Percentiles rank a stretch among this genome's conserved stretches.
Evolutionary conservation across 92 coral and sea anemone species (phyloP).

Genomic region (Palythoa grandiflora): DNA sequence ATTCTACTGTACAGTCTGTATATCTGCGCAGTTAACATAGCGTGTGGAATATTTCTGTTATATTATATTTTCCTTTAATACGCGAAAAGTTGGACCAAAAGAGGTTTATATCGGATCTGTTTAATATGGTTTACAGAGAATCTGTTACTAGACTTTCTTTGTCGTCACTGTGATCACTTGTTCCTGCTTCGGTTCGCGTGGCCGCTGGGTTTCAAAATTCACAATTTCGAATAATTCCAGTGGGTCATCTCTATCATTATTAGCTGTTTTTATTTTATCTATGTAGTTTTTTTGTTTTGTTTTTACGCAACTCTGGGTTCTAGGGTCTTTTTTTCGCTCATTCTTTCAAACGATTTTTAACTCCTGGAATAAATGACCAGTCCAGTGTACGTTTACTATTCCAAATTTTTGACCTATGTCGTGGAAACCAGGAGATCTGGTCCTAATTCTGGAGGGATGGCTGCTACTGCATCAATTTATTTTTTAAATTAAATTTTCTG

Average conservation of each 20-base stretch:
- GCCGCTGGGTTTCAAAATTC: background rate
- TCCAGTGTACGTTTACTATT: no score
- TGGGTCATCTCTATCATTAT: background rate
- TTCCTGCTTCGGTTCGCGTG: constrained; percentile 1
- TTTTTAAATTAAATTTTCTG: no score
- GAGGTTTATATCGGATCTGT: background rate
- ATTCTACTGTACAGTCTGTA: no score
- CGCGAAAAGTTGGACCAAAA: background rate
- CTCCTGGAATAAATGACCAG: no score
- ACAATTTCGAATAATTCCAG: background rate
- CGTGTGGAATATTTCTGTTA: background rate
- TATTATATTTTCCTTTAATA: background rate
- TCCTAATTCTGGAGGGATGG: no score
- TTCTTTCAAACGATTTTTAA: no score
- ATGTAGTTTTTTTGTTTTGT: no score
- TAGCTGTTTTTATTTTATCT: background rate
- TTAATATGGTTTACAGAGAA: background rate
- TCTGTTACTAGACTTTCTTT: background rate
- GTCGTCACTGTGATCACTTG: background rate
- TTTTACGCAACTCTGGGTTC: no score
- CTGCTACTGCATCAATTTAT: no score
- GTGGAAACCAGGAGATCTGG: no score
- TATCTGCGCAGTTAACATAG: background rate
- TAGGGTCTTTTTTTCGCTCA: no score
- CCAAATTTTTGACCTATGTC: no score